Conservation (phyloP, 2,113 vertebrate species). For the Pygoscelis antarcticus region DNA sequence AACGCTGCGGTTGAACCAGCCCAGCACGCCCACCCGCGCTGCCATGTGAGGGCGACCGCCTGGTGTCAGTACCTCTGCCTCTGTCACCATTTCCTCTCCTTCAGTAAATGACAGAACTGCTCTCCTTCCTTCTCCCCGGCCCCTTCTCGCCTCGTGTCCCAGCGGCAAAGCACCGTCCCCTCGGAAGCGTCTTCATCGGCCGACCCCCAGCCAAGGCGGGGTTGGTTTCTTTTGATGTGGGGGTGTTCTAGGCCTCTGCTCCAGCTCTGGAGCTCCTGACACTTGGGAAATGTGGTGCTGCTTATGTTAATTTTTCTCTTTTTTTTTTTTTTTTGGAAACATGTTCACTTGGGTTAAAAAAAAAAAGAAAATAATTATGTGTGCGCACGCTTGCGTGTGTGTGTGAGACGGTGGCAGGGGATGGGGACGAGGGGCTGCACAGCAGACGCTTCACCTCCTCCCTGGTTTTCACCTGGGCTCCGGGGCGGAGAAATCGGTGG, state of each 20-base stretch:
- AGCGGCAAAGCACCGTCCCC: neutral
- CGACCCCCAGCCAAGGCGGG: neutral
- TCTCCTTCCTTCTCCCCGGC: neutral
- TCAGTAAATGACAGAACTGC: neutral
- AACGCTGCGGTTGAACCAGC: constrained; percentile 92
- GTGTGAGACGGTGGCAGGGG: neutral
- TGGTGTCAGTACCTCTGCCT: neutral
- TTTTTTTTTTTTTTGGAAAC: neutral
- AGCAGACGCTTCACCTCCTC: neutral
- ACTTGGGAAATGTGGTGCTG: constrained; percentile 8
- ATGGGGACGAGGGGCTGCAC: neutral
- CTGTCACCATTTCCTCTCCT: neutral
- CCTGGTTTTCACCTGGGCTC: neutral
- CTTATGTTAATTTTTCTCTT: neutral
- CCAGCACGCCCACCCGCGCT: constrained; percentile 90
- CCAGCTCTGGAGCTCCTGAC: constrained; percentile 23
- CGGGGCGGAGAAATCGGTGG: accelerated
- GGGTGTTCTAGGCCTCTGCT: neutral
- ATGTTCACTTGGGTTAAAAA: constrained; percentile 17
- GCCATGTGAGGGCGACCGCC: constrained; percentile 75
- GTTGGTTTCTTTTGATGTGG: neutral
- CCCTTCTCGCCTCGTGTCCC: neutral
- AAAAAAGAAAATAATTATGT: accelerated
- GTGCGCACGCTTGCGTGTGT: neutral
- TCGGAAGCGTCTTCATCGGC: neutral